phyloP scores from a whole-genome alignment of 2,888 invertebrate genomes.

The Brachylomia viminalis region DNA sequence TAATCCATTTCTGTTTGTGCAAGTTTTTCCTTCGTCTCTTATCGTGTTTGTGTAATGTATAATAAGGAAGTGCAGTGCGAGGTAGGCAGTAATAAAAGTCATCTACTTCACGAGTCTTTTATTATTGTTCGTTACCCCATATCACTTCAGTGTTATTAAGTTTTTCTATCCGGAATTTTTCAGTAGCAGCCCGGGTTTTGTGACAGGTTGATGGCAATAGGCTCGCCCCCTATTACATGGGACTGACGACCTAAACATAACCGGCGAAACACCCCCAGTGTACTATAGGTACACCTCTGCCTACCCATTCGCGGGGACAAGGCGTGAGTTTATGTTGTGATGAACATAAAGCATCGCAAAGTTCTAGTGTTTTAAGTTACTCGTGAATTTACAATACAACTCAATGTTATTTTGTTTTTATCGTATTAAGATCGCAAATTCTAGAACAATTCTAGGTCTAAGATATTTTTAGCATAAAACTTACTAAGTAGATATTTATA shows the following conservation, averaged over 20 bases:
- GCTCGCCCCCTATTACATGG: background rate
- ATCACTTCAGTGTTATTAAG: background rate
- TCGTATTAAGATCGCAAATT: slow-evolving; percentile 12
- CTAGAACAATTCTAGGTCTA: background rate
- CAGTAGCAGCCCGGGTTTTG: too few relatives aligned
- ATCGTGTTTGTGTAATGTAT: too few relatives aligned
- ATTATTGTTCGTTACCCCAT: too few relatives aligned
- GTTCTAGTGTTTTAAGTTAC: background rate
- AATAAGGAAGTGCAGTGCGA: too few relatives aligned
- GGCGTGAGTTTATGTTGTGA: background rate
- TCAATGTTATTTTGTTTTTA: slow-evolving; percentile 1
- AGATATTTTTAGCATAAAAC: slow-evolving; percentile 27
- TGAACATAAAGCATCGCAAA: slow-evolving; percentile 13
- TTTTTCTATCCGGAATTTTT: background rate
- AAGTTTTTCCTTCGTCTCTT: too few relatives aligned
- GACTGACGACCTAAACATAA: background rate
- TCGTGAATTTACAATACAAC: slow-evolving; percentile 12
- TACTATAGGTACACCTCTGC: background rate
- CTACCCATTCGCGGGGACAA: background rate
- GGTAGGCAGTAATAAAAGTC: too few relatives aligned
- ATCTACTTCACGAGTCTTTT: too few relatives aligned
- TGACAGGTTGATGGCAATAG: background rate
- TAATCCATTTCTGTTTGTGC: too few relatives aligned
- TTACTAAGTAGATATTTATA: slow-evolving; percentile 1
- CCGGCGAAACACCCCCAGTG: background rate